A percentile compares a stretch with the other conserved stretches of the same genome.
Conservation (phyloP, 2,797 vertebrate genomes). For the Sebastes variabilis region DNA sequence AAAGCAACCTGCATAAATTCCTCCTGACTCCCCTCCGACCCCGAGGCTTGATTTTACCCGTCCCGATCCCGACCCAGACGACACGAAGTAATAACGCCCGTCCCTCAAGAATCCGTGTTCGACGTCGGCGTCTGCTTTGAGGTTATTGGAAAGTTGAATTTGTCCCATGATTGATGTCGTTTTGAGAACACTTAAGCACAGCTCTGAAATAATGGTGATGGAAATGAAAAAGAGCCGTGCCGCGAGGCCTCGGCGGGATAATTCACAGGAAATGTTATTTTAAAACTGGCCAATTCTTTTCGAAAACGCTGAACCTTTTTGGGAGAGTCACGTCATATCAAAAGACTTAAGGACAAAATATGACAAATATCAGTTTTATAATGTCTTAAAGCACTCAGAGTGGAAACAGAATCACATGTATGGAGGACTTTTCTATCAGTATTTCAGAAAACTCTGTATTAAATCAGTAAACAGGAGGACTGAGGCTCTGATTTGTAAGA, state of each 20-base stretch:
- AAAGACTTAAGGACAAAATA: not conserved
- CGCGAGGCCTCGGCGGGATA: not conserved
- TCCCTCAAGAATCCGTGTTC: slow-evolving; percentile 18
- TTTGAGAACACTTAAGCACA: slow-evolving; percentile 8
- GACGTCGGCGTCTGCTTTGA: slow-evolving; percentile 11
- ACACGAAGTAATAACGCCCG: slow-evolving; percentile 26
- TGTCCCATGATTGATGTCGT: slow-evolving; percentile 17
- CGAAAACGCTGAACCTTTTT: not conserved
- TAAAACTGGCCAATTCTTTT: not conserved
- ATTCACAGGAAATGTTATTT: slow-evolving; percentile 20
- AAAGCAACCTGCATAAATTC: slow-evolving; percentile 27
- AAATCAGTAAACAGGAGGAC: not conserved
- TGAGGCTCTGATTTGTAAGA: slow-evolving; percentile 2
- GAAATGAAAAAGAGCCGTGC: slow-evolving; percentile 18
- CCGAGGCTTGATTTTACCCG: not conserved
- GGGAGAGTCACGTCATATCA: not conserved
- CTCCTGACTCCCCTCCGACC: not conserved
- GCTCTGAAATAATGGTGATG: slow-evolving; percentile 26
- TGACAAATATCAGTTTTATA: not conserved
- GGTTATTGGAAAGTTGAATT: slow-evolving; percentile 45
- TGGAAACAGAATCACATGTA: not conserved
- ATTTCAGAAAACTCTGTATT: not conserved
- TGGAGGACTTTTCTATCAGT: not conserved
- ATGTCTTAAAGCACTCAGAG: not conserved
- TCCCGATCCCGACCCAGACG: slow-evolving; percentile 2